These are phyloP conservation scores for Augochlorella aurata DNA, from an alignment of 2,888 invertebrate genomes.

Conservation along the genomic window DNA sequence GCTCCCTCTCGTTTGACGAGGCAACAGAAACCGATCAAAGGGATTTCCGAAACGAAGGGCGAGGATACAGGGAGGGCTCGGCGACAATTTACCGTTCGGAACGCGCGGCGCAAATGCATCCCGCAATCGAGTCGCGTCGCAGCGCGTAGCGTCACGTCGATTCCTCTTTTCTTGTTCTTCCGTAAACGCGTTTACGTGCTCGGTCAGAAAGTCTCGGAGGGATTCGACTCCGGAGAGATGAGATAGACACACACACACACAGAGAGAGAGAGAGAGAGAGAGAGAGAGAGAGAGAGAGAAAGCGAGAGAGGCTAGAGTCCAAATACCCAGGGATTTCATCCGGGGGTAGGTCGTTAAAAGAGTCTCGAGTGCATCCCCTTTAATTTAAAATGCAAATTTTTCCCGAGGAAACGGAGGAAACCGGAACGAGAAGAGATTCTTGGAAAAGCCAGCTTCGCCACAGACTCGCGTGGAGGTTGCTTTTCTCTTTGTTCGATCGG, in stretches of 20 bases:
- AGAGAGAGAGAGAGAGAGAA: background rate
- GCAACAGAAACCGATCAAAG: conserved; percentile 7
- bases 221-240: background rate
- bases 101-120: background rate
- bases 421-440: conserved; percentile 2
- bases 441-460: background rate
- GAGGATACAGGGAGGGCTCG: background rate
- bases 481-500: conserved; percentile 2
- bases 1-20: background rate
- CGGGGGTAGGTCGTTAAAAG: conserved; percentile 35
- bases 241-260: background rate
- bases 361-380: conserved; percentile 37
- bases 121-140: background rate
- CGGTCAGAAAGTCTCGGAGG: background rate
- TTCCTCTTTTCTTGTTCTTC: background rate
- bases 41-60: background rate
- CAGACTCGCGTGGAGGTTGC: background rate
- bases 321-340: conserved; percentile 32
- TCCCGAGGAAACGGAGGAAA: conserved; percentile 9
- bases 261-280: background rate
- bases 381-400: conserved; percentile 62
- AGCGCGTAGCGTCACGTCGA: background rate
- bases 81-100: background rate
- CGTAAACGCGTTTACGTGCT: conserved; percentile 22
- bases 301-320: background rate